These are phyloP conservation scores for Lagopus muta DNA, from an alignment of 2,113 vertebrate species.

Conservation along the genomic window DNA sequence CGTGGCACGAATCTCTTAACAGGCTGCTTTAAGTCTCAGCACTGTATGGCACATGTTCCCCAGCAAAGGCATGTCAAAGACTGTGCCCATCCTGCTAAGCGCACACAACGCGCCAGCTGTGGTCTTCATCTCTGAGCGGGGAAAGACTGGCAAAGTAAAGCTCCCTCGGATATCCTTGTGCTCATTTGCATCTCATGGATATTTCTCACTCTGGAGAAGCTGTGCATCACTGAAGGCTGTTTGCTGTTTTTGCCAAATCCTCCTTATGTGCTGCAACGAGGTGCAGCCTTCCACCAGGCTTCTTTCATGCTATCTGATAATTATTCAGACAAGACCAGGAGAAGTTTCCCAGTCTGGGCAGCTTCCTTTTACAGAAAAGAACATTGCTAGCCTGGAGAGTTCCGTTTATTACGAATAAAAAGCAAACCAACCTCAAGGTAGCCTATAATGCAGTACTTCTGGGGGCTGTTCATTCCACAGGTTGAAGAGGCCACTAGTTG, in stretches of 20 bases:
- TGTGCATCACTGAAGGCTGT: not conserved
- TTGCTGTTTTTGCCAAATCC: not conserved
- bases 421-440: constrained; percentile 85
- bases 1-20: not conserved
- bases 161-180: not conserved
- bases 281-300: not conserved
- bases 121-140: not conserved
- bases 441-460: constrained; percentile 90
- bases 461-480: constrained; percentile 80
- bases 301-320: not conserved
- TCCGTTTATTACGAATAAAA: not conserved
- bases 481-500: constrained; percentile 85
- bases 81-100: not conserved
- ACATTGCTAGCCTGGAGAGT: not conserved
- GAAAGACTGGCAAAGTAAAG: not conserved
- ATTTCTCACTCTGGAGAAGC: not conserved
- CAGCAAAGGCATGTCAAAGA: rapidly evolving
- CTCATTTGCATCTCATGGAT: not conserved
- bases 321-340: not conserved
- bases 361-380: not conserved
- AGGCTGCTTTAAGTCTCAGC: not conserved
- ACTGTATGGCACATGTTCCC: rapidly evolving
- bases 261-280: not conserved
- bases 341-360: not conserved
- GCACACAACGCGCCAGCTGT: not conserved